A percentile compares a stretch with the other conserved stretches of the same genome.
Evolutionary conservation across 2,888 invertebrate species (phyloP).

Genomic region (Limnephilus lunatus): DNA sequence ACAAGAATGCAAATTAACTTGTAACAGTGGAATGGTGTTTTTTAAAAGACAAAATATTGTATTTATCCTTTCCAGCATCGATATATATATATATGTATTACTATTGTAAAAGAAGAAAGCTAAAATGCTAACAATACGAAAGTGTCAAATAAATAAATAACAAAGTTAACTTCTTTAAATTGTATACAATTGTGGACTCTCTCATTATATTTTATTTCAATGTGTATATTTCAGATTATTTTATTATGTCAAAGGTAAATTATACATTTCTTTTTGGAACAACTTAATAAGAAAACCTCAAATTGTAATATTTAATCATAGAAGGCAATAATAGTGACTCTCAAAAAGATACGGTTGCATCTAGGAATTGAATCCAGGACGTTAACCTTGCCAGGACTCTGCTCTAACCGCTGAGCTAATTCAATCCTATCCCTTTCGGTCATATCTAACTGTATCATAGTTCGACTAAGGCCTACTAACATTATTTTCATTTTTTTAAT

Average conservation of each 20-base stretch:
- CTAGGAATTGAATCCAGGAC: no score
- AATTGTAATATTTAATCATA: no score
- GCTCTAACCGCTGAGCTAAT: no score
- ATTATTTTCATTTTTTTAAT: no score
- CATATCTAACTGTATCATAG: no score
- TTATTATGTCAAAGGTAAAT: neutral
- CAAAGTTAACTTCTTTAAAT: neutral
- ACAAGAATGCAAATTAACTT: neutral
- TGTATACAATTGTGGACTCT: neutral
- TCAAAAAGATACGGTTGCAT: no score
- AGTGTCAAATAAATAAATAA: neutral
- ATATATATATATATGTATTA: neutral
- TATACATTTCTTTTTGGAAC: neutral
- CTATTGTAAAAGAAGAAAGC: neutral
- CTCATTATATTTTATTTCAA: neutral
- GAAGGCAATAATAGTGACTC: no score
- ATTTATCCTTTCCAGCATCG: no score
- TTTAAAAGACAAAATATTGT: neutral
- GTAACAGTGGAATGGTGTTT: neutral
- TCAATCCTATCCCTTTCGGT: no score
- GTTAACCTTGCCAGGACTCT: no score
- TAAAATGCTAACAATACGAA: neutral
- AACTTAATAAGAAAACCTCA: no score
- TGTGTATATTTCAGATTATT: neutral
- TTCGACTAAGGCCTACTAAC: no score